Percentiles rank a stretch among this genome's conserved stretches.
Conservation (phyloP, 2,113 vertebrate genomes). For the Oceanodroma tethys region DNA sequence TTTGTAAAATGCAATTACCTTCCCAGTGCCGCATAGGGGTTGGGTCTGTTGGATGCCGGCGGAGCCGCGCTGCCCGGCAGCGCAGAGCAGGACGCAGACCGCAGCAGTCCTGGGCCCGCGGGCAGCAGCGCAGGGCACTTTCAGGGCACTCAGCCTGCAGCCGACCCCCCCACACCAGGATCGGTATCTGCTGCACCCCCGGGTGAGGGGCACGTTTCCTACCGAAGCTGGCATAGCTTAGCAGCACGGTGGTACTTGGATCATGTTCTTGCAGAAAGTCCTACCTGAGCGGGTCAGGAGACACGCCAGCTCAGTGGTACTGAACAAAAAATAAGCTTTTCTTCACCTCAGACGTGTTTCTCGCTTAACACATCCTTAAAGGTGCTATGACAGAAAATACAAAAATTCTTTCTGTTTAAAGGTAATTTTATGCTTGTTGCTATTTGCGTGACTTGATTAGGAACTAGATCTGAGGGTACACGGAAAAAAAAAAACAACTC, state of each 20-base stretch:
- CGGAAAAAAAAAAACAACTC: not conserved
- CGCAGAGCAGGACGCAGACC: no score
- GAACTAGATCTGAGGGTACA: not conserved
- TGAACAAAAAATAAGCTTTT: not conserved
- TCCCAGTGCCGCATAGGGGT: no score
- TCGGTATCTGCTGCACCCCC: no score
- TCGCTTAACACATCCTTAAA: not conserved
- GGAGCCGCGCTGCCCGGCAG: not conserved
- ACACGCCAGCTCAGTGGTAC: not conserved
- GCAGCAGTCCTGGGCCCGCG: no score
- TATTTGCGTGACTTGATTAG: not conserved
- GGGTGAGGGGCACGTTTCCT: accelerated
- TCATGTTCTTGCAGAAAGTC: not conserved
- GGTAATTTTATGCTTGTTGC: not conserved
- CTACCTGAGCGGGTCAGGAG: not conserved
- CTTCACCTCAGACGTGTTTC: not conserved
- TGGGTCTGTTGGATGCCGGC: no score
- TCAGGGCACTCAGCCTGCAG: not conserved
- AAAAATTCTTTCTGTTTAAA: not conserved
- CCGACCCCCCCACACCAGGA: no score
- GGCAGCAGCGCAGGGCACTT: not conserved
- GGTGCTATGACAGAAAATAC: not conserved
- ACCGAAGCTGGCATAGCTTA: not conserved
- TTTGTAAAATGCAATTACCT: not conserved
- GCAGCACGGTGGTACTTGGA: no score